Base-by-base conservation (phyloP, 2,797 vertebrate genomes). In the Meda fulgida region DNA sequence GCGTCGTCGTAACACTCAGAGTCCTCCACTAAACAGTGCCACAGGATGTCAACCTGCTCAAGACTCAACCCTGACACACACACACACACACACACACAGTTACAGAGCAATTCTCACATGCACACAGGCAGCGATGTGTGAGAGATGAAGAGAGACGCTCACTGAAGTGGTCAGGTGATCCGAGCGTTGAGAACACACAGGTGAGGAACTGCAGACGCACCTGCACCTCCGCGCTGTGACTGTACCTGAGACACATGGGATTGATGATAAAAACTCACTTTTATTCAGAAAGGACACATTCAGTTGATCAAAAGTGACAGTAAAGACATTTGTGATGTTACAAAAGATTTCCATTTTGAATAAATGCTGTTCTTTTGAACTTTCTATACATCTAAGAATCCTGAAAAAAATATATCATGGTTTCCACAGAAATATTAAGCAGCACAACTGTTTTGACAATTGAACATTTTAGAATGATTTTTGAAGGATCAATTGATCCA, bases 121-220 rank as follows among this genome's bases (percentile, higher is more conserved):
- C 23, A 36, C 14, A 36, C 4, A 31, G 6, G 29, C 18, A n/a
- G 13, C 13, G 18, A 9, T 5, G 4, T n/a, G 67, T n/a, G 21
- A 16, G 5, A 72, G 43, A 46, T 7, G 53, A 11, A 29, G 10
- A 82, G 34, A 16, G n/a, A 83, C 8, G 48, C 97, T 97, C 95
- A 99, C 98, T 96, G 95, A 99, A 99, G 94, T 99, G 98, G 93
- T 99, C 98, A 13, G 98, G 98, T 60, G 98, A 99, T 88, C 98
- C 98, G 85, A 99, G 93, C 2, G 98, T 99, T 87, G 98, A 99
- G 95, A 99, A 99, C 73, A 99, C 98, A 65, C 98, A 99, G 0
- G 97, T 99, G 93, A 99, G 95, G 92, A 99, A 99, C 65, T 99
- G 98, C 83, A 99, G 96, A 40, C 98, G 97, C 88, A 99, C 98